Conservation (phyloP, 2,113 vertebrate genomes). For the Vicugna pacos region DNA sequence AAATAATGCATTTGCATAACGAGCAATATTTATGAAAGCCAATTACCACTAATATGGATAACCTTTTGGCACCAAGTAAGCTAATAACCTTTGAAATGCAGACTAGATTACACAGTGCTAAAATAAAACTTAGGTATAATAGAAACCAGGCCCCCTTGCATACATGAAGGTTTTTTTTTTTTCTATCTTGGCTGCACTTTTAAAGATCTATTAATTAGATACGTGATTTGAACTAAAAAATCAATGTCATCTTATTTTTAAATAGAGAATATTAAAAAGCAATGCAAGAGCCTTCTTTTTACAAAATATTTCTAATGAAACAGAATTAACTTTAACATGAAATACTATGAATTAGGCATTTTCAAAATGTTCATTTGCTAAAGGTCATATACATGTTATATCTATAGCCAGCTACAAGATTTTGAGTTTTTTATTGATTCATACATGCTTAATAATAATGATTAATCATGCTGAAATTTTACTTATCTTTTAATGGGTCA, state of each 20-base stretch:
- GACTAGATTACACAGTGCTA: conserved; percentile 30
- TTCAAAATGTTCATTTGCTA: conserved; percentile 20
- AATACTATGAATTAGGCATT: conserved; percentile 40
- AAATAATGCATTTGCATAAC: conserved; percentile 81
- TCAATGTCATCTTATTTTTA: conserved; percentile 48
- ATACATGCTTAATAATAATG: background rate
- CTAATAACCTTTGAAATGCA: conserved; percentile 75
- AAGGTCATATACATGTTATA: background rate
- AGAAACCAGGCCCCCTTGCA: conserved; percentile 5
- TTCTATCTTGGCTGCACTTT: conserved; percentile 61
- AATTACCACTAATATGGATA: conserved; percentile 73
- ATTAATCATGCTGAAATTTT: conserved; percentile 17
- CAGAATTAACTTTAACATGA: conserved; percentile 34
- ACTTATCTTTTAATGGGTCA: background rate
- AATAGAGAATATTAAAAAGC: conserved; percentile 26
- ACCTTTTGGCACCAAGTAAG: conserved; percentile 76
- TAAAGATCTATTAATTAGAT: conserved; percentile 61
- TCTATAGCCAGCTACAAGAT: background rate
- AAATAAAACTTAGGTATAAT: conserved; percentile 55
- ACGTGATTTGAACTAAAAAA: conserved; percentile 58
- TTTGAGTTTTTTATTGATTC: background rate
- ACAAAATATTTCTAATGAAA: conserved; percentile 40
- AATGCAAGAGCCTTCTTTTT: background rate
- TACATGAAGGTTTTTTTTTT: background rate
- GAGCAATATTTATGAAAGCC: conserved; percentile 77